phyloP scores from a whole-genome alignment of 2,797 vertebrate genomes.

The Numenius phaeopus region DNA sequence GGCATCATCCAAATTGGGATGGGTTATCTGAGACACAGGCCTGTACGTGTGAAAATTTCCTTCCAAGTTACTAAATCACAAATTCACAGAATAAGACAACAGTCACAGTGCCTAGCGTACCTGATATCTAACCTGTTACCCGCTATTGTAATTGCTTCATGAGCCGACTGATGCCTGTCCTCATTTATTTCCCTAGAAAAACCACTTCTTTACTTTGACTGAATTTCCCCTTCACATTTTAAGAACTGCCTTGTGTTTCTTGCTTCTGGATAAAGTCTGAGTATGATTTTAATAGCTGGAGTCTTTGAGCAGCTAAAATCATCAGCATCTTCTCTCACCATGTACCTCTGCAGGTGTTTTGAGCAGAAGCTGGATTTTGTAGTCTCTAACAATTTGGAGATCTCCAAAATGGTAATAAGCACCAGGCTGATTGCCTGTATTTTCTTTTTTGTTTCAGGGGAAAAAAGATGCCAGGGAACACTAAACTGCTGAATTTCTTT shows the following conservation, averaged over 20 bases:
- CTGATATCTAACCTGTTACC: not conserved
- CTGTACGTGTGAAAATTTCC: not conserved
- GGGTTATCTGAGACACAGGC: not conserved
- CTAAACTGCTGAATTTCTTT: not conserved
- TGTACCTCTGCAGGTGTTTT: not conserved
- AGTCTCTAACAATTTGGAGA: not conserved
- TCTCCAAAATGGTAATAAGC: not conserved
- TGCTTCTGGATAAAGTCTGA: not conserved
- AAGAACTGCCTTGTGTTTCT: not conserved
- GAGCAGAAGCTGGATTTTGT: not conserved
- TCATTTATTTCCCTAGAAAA: not conserved
- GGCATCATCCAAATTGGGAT: not conserved
- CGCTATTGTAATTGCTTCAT: not conserved
- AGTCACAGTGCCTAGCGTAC: not conserved
- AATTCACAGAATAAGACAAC: not conserved
- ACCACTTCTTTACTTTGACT: not conserved
- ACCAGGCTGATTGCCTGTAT: not conserved
- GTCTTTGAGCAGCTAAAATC: not conserved
- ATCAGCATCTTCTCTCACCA: not conserved
- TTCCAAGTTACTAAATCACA: not conserved
- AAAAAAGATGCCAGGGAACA: not conserved
- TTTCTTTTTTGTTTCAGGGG: not conserved
- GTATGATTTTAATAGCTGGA: not conserved
- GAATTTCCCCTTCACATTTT: not conserved
- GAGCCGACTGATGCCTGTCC: not conserved